These are phyloP conservation scores for Yasuhikotakia modesta DNA, from an alignment of 2,797 vertebrate species.

Conservation along the genomic window DNA sequence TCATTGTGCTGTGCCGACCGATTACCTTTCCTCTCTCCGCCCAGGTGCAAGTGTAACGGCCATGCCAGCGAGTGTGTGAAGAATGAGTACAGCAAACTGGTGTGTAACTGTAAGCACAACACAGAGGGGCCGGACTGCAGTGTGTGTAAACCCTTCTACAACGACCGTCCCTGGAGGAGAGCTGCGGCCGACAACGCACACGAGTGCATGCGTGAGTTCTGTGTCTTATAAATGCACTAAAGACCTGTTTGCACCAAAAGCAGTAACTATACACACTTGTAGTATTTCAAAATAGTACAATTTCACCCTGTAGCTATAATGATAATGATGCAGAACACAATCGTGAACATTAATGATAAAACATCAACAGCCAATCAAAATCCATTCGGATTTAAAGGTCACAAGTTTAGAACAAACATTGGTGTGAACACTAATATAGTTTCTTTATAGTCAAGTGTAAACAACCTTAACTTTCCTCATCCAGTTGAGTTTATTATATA, in stretches of 20 bases:
- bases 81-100: conserved; percentile 76
- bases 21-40: conserved; percentile 8
- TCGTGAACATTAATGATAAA: too few relatives aligned
- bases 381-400: too few relatives aligned
- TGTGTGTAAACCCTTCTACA: conserved; percentile 89
- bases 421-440: too few relatives aligned
- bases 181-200: conserved; percentile 86
- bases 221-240: background rate
- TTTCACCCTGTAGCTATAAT: too few relatives aligned
- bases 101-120: conserved; percentile 94
- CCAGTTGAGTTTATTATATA: too few relatives aligned
- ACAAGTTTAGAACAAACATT: too few relatives aligned
- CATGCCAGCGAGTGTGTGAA: conserved; percentile 90
- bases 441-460: too few relatives aligned
- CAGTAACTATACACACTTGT: too few relatives aligned
- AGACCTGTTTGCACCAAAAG: too few relatives aligned
- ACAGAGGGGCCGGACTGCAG: conserved; percentile 89
- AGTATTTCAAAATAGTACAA: too few relatives aligned
- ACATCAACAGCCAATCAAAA: too few relatives aligned
- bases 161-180: conserved; percentile 92
- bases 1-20: conserved; percentile 35
- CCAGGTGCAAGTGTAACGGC: conserved; percentile 95
- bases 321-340: too few relatives aligned
- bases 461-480: background rate
- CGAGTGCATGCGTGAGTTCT: conserved; percentile 88